Evolutionary conservation across 1,140 invertebrate genomes (phyloP).

Genomic region (Zaprionus davidi): DNA sequence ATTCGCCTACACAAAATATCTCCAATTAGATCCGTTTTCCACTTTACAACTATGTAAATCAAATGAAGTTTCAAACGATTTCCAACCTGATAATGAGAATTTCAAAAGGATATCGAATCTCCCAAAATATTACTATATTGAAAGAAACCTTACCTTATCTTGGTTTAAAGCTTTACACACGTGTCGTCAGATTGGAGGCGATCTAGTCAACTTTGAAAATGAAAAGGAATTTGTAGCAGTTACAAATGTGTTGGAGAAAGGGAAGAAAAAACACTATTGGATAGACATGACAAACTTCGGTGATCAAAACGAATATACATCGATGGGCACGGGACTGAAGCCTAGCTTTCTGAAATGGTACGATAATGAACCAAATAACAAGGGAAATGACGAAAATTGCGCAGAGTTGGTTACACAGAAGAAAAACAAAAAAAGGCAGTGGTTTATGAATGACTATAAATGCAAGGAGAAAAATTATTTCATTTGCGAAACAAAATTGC

Average conservation of each 20-base stretch:
- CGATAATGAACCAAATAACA: slow-evolving; percentile 21
- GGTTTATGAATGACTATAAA: slow-evolving; percentile 21
- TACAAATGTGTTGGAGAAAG: neutral
- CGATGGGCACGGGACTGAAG: neutral
- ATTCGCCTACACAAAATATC: neutral
- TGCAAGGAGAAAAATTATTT: neutral
- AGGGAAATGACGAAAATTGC: slow-evolving; percentile 1
- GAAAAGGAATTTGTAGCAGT: neutral
- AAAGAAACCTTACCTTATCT: neutral
- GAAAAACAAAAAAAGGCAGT: neutral
- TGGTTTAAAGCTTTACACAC: slow-evolving; percentile 29
- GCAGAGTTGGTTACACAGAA: neutral
- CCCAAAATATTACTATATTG: slow-evolving; percentile 38
- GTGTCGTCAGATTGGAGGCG: slow-evolving; percentile 18
- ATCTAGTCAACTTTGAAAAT: slow-evolving; percentile 26
- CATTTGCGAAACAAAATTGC: slow-evolving; percentile 20
- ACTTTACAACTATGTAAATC: neutral
- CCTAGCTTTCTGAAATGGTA: neutral
- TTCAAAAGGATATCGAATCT: slow-evolving; percentile 11
- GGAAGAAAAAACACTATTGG: neutral
- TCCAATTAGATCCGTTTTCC: neutral
- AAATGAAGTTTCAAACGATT: slow-evolving; percentile 1
- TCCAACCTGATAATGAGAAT: neutral
- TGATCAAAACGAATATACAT: neutral
- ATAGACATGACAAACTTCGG: slow-evolving; percentile 7